Base-by-base conservation (phyloP, 92 coral and sea anemone species). In the Diadumene lineata region DNA sequence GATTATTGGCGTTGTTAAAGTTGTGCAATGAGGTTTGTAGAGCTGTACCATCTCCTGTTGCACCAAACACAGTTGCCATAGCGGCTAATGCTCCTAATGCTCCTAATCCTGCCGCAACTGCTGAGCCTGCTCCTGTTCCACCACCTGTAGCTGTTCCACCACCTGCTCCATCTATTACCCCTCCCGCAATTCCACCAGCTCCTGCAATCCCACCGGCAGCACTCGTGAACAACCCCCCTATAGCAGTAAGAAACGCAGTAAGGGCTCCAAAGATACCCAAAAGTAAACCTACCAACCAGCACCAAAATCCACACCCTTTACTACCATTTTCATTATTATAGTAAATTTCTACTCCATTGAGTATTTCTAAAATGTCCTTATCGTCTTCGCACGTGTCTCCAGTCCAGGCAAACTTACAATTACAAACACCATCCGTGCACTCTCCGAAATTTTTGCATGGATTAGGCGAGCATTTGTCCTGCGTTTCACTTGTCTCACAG, bases 371-470 rank as follows among this genome's bases (percentile, higher is more conserved):
- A 23, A 53, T 53, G n/a, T 53, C 60, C 18, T 53, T 53, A 16
- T 53, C 60, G 60, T 53, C 60, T 22, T 53, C 60, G 60, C 60
- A 53, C 60, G 60, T 53, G 8, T 53, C n/a, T 16, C 60, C 60
- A 3, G 60, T 8, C 60, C 60, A 53, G 22, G 6, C 7, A 16
- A 53, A 53, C 18, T 2, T 2, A 53, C 60, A 53, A 3, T 53
- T 22, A 53, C 60, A 53, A 3, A 2, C 25, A 16, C 4, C 60
- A 23, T 53, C 60, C 4, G 60, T 53, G n/a, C 60, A 53, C 25
- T 3, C 2, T 23, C 60, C 60, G 60, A 16, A 16, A 53, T 53
- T 53, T 53, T 53, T 53, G n/a, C 60, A 53, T 22, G 60, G 60
- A 53, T 53, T 53, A 23, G 60, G 60, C 4, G 60, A 53, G n/a